phyloP scores from a whole-genome alignment of 2,797 vertebrate genomes.

The Choloepus didactylus region DNA sequence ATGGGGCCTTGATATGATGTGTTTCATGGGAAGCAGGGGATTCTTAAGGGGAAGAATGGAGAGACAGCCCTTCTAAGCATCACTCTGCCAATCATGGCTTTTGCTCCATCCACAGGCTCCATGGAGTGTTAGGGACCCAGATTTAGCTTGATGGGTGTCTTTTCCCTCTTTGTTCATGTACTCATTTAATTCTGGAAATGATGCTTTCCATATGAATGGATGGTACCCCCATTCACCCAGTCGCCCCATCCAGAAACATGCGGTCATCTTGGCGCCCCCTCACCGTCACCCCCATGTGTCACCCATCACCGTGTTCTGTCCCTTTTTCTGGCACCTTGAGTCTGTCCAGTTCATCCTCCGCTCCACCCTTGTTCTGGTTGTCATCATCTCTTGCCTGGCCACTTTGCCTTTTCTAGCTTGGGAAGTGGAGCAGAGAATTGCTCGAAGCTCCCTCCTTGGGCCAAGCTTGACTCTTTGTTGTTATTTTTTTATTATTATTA shows the following conservation, averaged over 20 bases:
- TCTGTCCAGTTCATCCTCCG: fast-evolving
- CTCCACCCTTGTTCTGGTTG: fast-evolving
- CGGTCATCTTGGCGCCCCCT: fast-evolving
- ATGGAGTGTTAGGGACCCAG: neutral
- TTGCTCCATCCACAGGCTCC: neutral
- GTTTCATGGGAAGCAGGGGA: neutral
- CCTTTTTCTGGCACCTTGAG: fast-evolving
- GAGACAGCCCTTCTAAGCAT: neutral
- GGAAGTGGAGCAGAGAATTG: neutral
- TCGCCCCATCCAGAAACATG: fast-evolving
- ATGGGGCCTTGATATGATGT: fast-evolving
- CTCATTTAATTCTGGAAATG: neutral
- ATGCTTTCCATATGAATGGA: neutral
- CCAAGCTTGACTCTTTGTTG: neutral
- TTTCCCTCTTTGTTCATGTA: neutral
- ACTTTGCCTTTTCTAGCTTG: neutral
- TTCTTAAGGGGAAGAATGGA: neutral
- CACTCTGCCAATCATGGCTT: neutral
- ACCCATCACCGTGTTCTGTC: neutral
- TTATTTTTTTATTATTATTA: neutral
- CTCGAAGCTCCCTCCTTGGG: neutral
- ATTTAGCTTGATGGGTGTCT: fast-evolving
- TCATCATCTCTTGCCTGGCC: fast-evolving
- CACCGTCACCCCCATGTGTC: fast-evolving
- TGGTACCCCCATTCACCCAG: fast-evolving